Conservation (phyloP, 2,113 vertebrate genomes). For the Argyrosomus japonicus region DNA sequence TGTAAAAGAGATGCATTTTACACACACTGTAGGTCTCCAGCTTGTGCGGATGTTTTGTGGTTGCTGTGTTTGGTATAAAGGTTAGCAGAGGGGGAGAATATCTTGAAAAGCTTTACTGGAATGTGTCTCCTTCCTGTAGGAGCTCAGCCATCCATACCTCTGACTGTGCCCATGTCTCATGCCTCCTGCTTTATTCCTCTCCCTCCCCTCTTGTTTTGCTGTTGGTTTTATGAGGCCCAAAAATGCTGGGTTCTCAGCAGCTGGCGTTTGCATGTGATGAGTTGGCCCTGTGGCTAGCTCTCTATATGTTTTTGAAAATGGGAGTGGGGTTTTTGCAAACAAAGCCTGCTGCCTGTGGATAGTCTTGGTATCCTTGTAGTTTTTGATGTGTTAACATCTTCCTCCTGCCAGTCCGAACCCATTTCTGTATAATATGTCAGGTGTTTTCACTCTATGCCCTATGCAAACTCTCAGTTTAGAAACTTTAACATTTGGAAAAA, state of each 20-base stretch:
- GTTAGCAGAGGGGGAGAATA: slow-evolving; percentile 51
- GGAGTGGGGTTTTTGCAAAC: slow-evolving; percentile 14
- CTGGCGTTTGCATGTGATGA: slow-evolving; percentile 68
- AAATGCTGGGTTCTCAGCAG: slow-evolving; percentile 65
- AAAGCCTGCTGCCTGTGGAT: slow-evolving; percentile 30
- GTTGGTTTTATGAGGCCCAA: slow-evolving; percentile 74
- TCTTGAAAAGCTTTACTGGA: slow-evolving; percentile 63
- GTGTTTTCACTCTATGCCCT: neutral
- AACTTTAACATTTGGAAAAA: neutral
- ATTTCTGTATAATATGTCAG: neutral
- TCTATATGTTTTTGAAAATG: slow-evolving; percentile 28
- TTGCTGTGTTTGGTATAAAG: slow-evolving; percentile 53
- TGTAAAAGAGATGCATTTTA: slow-evolving; percentile 39
- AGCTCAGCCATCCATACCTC: slow-evolving; percentile 61
- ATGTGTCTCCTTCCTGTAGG: slow-evolving; percentile 71
- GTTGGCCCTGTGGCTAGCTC: slow-evolving; percentile 51
- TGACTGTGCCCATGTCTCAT: slow-evolving; percentile 69
- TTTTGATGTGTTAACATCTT: slow-evolving; percentile 6
- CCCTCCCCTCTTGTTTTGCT: slow-evolving; percentile 71
- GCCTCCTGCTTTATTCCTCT: slow-evolving; percentile 48
- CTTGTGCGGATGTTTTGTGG: slow-evolving; percentile 44
- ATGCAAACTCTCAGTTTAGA: slow-evolving; percentile 11
- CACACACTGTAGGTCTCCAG: slow-evolving; percentile 29
- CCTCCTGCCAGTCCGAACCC: neutral
- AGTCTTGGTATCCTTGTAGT: slow-evolving; percentile 3